A percentile compares a stretch with the other conserved stretches of the same genome.
Evolutionary conservation across 2,888 invertebrate genomes (phyloP).

Genomic region (Eristalis intricaria): DNA sequence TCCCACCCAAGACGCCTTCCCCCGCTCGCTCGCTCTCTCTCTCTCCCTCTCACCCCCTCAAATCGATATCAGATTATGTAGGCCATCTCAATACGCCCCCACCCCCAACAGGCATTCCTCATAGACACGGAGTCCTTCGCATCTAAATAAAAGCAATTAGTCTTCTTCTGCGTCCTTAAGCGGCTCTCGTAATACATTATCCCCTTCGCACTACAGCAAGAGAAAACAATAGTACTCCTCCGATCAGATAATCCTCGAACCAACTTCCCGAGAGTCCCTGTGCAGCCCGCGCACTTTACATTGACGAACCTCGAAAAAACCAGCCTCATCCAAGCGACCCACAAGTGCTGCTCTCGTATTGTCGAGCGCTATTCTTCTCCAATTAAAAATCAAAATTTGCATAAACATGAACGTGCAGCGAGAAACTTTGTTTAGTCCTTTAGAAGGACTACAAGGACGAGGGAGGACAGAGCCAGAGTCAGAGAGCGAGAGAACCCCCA

Average conservation of each 20-base stretch:
- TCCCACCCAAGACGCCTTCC: background rate
- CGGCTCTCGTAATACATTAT: conserved; percentile 22
- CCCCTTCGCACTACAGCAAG: conserved; percentile 16
- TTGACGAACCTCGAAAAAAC: conserved; percentile 51
- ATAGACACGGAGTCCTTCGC: background rate
- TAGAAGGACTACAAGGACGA: conserved; percentile 54
- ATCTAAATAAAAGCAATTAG: conserved; percentile 61
- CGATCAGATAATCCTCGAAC: conserved; percentile 49
- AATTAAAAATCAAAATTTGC: conserved; percentile 71
- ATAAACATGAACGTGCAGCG: conserved; percentile 61
- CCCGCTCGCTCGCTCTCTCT: too few species aligned
- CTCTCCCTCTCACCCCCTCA: background rate
- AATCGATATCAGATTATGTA: background rate
- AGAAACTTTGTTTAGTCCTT: conserved; percentile 51
- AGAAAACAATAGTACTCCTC: conserved; percentile 21
- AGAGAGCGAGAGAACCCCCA: background rate
- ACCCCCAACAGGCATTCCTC: background rate
- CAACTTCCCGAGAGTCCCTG: conserved; percentile 26
- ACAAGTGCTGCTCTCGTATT: conserved; percentile 47
- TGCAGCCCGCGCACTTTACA: background rate
- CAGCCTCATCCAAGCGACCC: conserved; percentile 58
- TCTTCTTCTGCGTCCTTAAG: conserved; percentile 30
- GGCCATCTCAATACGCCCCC: background rate
- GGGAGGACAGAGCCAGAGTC: background rate
- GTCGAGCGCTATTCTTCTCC: conserved; percentile 65